These are phyloP conservation scores for Holacanthella duospinosa DNA, from an alignment of 2,888 invertebrate species.

Conservation along the genomic window DNA sequence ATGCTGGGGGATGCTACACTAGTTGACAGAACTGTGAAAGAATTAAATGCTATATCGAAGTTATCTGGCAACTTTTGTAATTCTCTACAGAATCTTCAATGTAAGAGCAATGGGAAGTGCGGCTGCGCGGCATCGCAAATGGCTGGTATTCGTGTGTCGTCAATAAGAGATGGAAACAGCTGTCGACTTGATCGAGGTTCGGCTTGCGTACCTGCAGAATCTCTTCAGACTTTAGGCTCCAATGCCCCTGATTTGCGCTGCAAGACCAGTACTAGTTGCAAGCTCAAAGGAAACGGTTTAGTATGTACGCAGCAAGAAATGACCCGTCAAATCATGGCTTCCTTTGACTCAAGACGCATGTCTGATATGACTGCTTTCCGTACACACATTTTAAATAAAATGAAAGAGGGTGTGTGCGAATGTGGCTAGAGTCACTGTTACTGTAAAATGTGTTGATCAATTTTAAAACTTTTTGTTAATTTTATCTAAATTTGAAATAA, in stretches of 20 bases:
- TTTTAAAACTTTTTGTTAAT: too few species aligned
- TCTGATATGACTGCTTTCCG: neutral
- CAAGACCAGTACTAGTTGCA: neutral
- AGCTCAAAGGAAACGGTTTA: neutral
- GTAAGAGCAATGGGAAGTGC: neutral
- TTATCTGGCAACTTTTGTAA: neutral
- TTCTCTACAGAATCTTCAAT: neutral
- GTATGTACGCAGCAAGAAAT: neutral
- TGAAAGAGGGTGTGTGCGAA: neutral
- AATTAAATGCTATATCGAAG: neutral
- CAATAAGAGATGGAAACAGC: neutral
- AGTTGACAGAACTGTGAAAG: neutral
- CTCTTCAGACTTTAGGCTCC: neutral
- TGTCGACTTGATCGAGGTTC: neutral
- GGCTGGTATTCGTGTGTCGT: neutral
- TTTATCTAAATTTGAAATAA: too few species aligned
- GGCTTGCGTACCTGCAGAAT: neutral
- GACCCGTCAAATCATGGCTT: neutral
- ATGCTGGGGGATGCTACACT: neutral
- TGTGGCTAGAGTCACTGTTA: too few species aligned
- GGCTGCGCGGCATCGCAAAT: neutral
- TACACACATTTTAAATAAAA: neutral
- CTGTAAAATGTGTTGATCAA: too few species aligned
- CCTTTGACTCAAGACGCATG: neutral
- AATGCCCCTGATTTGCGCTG: neutral